These are phyloP conservation scores for Malacoctenus gilli DNA, from an alignment of 2,797 vertebrate species.

Conservation along the genomic window DNA sequence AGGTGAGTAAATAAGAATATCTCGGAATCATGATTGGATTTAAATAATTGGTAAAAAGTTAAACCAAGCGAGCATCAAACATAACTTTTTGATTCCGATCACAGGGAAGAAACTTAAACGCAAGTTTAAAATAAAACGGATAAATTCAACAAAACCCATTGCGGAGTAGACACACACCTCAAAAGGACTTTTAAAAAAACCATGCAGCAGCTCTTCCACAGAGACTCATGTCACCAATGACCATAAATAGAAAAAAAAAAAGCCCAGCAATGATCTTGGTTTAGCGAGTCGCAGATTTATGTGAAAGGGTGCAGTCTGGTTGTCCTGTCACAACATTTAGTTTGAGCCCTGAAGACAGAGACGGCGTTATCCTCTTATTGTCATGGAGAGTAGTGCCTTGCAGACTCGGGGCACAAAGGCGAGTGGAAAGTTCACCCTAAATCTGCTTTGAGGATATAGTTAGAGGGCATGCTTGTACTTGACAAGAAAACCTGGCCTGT, in stretches of 20 bases:
- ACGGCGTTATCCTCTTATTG: constrained; percentile 66
- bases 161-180: no score
- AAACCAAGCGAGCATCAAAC: no score
- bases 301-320: constrained; percentile 50
- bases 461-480: constrained; percentile 24
- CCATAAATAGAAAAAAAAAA: not conserved
- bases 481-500: not conserved
- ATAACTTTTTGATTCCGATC: no score
- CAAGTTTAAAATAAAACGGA: no score
- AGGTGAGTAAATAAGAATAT: no score
- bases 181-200: no score
- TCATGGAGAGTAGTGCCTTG: constrained; percentile 52
- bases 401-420: constrained; percentile 38
- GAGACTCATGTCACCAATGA: not conserved
- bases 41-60: no score
- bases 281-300: constrained; percentile 27
- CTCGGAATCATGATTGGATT: no score
- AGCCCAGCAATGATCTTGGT: constrained; percentile 1
- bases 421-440: constrained; percentile 49
- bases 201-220: no score
- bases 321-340: constrained; percentile 60
- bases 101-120: no score
- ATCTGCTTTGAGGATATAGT: constrained; percentile 50
- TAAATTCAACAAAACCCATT: no score
- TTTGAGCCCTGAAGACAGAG: constrained; percentile 55